These are phyloP conservation scores for Papilio polytes DNA, from an alignment of 1,140 invertebrate species.

Conservation along the genomic window DNA sequence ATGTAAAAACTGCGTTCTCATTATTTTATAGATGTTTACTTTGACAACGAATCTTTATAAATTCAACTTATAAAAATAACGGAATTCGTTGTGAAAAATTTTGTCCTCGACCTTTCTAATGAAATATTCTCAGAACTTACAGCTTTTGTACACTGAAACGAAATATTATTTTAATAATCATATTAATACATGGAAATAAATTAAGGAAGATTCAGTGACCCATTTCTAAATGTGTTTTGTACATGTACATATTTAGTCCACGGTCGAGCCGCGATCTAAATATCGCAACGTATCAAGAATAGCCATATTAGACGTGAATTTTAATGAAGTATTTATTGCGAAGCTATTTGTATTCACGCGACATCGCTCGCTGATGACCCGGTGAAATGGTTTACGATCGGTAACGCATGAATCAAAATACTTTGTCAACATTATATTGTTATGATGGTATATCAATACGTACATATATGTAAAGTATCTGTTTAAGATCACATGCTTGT, in stretches of 20 bases:
- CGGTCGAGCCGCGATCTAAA: conserved; percentile 48
- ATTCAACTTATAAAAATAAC: no score
- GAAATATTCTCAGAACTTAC: no score
- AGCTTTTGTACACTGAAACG: no score
- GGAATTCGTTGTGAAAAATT: no score
- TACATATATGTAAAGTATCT: not conserved
- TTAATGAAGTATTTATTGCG: conserved; percentile 46
- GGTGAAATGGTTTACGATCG: conserved; percentile 32
- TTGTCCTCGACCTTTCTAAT: no score
- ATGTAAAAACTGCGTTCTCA: no score
- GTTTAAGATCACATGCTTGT: not conserved
- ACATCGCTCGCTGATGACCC: conserved; percentile 5
- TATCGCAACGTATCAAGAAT: conserved; percentile 50
- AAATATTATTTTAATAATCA: no score
- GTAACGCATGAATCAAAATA: conserved; percentile 3
- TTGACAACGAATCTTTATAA: no score
- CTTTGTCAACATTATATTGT: conserved; percentile 20
- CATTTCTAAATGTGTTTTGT: conserved; percentile 12
- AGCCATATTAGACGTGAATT: conserved; percentile 51
- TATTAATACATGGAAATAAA: not conserved
- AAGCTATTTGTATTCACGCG: conserved; percentile 47
- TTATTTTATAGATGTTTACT: no score
- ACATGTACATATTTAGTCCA: conserved; percentile 46
- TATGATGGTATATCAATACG: not conserved
- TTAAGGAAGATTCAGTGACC: conserved; percentile 14